Percentiles rank a stretch among this genome's conserved stretches.
Conservation (phyloP, 2,797 vertebrate species). For the Thamnophis elegans region DNA sequence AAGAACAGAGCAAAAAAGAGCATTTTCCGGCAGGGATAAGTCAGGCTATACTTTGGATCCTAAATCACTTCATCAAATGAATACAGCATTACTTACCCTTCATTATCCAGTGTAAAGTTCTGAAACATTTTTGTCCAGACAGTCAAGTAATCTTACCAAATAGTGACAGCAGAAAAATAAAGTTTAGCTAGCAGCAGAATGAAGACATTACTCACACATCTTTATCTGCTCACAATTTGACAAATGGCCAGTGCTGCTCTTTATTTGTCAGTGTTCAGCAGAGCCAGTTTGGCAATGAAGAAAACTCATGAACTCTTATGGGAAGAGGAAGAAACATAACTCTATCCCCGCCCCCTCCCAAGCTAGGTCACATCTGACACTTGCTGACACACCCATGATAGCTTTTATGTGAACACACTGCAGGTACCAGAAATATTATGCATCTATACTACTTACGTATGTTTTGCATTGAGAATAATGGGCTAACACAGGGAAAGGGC, state of each 20-base stretch:
- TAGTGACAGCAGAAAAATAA: background rate
- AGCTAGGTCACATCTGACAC: background rate
- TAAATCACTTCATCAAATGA: background rate
- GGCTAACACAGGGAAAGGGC: background rate
- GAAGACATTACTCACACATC: background rate
- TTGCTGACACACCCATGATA: background rate
- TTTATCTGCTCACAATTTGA: background rate
- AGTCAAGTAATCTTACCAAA: background rate
- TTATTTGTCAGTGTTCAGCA: background rate
- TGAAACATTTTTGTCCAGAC: background rate
- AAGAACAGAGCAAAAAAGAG: background rate
- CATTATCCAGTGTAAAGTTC: background rate
- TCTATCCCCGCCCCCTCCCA: background rate
- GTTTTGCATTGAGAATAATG: background rate
- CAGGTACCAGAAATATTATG: background rate
- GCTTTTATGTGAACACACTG: background rate
- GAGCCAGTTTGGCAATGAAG: background rate
- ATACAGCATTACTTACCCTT: conserved; percentile 13
- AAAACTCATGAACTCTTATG: background rate
- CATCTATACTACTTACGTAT: background rate
- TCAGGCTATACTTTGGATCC: background rate
- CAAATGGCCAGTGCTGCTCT: background rate
- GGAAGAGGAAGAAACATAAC: background rate
- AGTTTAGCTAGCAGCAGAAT: background rate
- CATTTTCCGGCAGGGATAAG: background rate